phyloP scores from a whole-genome alignment of 2,797 vertebrate species.

The Anolis apletophallus region DNA sequence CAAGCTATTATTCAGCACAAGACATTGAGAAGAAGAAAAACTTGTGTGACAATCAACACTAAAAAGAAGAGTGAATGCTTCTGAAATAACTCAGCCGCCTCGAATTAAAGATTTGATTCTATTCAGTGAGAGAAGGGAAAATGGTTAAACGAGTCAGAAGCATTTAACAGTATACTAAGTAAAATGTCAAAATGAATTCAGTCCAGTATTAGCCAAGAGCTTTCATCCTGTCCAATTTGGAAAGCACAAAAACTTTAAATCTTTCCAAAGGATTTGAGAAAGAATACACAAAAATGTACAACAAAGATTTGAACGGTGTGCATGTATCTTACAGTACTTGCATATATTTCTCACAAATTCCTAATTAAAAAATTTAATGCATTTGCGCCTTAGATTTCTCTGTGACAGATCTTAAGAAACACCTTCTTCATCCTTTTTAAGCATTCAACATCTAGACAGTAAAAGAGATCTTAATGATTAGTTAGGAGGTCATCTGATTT shows the following conservation, averaged over 20 bases:
- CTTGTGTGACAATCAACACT: not conserved
- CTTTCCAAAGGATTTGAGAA: not conserved
- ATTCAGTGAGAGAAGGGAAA: not conserved
- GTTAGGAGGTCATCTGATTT: too few species aligned
- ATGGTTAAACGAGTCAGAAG: conserved; percentile 1
- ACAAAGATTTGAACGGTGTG: not conserved
- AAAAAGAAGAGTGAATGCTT: not conserved
- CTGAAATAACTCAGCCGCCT: conserved; percentile 4
- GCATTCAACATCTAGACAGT: too few species aligned
- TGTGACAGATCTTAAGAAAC: too few species aligned
- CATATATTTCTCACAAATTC: not conserved
- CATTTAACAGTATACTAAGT: not conserved
- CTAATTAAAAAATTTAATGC: not conserved
- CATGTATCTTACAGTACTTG: not conserved
- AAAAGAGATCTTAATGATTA: too few species aligned
- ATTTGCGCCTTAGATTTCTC: too few species aligned
- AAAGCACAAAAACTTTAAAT: not conserved
- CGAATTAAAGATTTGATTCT: conserved; percentile 15
- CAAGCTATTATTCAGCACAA: conserved; percentile 13
- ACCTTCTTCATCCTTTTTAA: too few species aligned
- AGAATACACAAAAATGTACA: not conserved
- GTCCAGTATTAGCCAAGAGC: not conserved
- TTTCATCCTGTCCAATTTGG: not conserved
- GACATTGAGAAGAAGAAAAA: not conserved
- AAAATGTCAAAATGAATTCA: conserved; percentile 21